Evolutionary conservation across 2,888 invertebrate species (phyloP).

Genomic region (Drosophila paranaensis): DNA sequence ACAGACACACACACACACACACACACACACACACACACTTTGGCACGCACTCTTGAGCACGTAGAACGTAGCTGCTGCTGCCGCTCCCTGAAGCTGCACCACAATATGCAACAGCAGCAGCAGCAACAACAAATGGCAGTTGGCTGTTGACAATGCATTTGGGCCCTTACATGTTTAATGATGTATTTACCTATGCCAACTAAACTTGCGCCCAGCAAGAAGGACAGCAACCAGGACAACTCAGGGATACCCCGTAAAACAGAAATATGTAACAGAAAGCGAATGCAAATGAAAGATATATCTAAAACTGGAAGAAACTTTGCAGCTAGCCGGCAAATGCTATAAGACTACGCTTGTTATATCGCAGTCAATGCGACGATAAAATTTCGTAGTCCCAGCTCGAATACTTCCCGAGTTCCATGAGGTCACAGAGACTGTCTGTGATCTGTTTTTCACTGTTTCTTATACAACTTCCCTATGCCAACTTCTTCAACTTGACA

Average conservation of each 20-base stretch:
- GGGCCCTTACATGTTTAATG: slow-evolving; percentile 78
- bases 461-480: neutral
- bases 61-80: slow-evolving; percentile 43
- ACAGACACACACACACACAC: slow-evolving; percentile 7
- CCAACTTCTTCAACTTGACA: neutral
- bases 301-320: neutral
- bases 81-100: slow-evolving; percentile 18
- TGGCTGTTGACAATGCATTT: slow-evolving; percentile 74
- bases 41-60: slow-evolving; percentile 72
- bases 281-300: neutral
- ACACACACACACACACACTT: slow-evolving; percentile 5
- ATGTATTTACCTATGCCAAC: slow-evolving; percentile 78
- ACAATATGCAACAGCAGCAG: slow-evolving; percentile 16
- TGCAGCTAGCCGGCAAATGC: neutral
- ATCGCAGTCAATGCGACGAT: neutral
- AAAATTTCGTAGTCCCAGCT: neutral
- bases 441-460: too few species aligned
- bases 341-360: neutral
- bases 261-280: too few species aligned
- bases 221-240: slow-evolving; percentile 5
- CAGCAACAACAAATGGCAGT: slow-evolving; percentile 51
- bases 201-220: slow-evolving; percentile 52
- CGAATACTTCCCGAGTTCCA: neutral
- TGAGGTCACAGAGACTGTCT: neutral
- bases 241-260: neutral